phyloP scores from a whole-genome alignment of 1,140 invertebrate species.

The Ostrea denselamellosa region DNA sequence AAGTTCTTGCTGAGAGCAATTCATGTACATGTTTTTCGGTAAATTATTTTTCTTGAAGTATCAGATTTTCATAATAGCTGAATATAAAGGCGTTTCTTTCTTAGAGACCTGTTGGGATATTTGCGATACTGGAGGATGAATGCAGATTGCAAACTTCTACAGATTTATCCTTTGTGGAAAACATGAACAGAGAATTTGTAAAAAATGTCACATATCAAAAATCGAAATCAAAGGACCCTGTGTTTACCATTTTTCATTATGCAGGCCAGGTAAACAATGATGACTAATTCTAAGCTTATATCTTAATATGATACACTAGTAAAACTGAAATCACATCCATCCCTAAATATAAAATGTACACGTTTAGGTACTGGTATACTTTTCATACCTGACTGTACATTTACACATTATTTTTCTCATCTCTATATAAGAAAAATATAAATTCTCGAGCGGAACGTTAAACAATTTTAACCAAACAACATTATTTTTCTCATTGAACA shows the following conservation, averaged over 20 bases:
- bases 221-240: slow-evolving; percentile 63
- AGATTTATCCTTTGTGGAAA: slow-evolving; percentile 68
- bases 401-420: neutral
- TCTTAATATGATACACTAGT: too few relatives aligned
- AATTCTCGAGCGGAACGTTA: neutral
- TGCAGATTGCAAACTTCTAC: slow-evolving; percentile 86
- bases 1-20: too few relatives aligned
- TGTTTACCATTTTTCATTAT: slow-evolving; percentile 67
- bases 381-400: neutral
- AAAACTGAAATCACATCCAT: too few relatives aligned
- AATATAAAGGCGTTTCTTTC: neutral
- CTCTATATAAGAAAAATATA: too few relatives aligned
- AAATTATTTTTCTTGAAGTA: too few relatives aligned
- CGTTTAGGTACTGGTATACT: too few relatives aligned
- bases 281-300: too few relatives aligned
- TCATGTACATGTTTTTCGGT: too few relatives aligned
- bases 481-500: slow-evolving; percentile 39
- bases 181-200: slow-evolving; percentile 61
- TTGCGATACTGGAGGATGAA: slow-evolving; percentile 95
- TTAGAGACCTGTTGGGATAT: slow-evolving; percentile 90
- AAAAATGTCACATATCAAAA: slow-evolving; percentile 61
- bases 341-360: too few relatives aligned
- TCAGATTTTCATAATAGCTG: too few relatives aligned
- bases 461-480: neutral
- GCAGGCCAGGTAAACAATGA: slow-evolving; percentile 60